These are phyloP conservation scores for Micromys minutus DNA, from an alignment of 2,113 vertebrate species.

Conservation along the genomic window DNA sequence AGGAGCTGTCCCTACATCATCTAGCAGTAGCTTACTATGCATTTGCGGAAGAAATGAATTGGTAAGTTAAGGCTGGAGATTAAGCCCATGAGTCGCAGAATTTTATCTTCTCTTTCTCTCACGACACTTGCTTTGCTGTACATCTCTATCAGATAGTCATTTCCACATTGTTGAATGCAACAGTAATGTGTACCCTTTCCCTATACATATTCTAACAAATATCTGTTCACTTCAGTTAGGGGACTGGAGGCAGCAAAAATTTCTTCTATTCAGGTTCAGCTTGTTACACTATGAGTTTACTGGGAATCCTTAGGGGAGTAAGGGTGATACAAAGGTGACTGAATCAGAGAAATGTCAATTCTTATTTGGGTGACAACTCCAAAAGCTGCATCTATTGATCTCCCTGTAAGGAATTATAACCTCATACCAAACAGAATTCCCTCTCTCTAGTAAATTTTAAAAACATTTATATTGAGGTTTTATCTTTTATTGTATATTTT, in stretches of 20 bases:
- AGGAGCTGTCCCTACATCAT: not conserved
- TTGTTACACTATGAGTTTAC: not conserved
- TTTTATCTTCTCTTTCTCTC: not conserved
- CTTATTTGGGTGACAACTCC: not conserved
- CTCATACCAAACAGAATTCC: not conserved
- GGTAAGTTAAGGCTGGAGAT: not conserved
- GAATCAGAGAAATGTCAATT: not conserved
- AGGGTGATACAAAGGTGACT: not conserved
- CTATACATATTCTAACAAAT: not conserved
- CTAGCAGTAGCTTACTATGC: not conserved
- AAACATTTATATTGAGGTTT: not conserved
- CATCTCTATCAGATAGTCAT: accelerated
- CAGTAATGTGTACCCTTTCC: not conserved
- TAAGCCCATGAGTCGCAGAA: not conserved
- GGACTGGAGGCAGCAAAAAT: not conserved
- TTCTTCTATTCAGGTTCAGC: not conserved
- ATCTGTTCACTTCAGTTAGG: not conserved
- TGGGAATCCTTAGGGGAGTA: not conserved
- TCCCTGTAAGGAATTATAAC: not conserved
- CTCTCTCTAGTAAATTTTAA: not conserved
- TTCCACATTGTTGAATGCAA: not conserved
- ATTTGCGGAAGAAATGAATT: not conserved
- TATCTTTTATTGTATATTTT: no score
- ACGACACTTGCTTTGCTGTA: accelerated
- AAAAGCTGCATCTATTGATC: not conserved